Base-by-base conservation (phyloP, 2,113 vertebrate species). In the Naja naja region DNA sequence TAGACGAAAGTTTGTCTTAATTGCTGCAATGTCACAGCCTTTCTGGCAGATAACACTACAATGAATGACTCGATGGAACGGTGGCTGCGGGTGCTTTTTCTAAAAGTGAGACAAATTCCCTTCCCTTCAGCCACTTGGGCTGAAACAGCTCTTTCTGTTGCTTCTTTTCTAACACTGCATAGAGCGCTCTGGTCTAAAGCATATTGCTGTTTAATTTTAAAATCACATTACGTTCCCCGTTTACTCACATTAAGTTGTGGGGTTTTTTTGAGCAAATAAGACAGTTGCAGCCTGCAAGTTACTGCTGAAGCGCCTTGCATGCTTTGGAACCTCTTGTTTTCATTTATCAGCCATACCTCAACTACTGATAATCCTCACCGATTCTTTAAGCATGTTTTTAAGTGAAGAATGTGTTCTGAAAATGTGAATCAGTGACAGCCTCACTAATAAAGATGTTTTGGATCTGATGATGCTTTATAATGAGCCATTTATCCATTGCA, bases 21-120 rank as follows among this genome's bases (percentile, higher is more conserved):
- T 98, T 98, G 98, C 97, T 94, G 55, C 43, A 90, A 96, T 96
- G 97, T 97, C 97, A 96, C 96, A 95, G 92, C 96, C 96, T 97
- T 93, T 91, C 95, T 96, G 97, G 98, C 98, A 97, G 97, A 97
- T 95, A 95, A 95, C 94, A 94, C 96, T 23, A 89, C 97, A 89
- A 97, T 97, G 98, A 96, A 95, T 96, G 97, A 97, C 97, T 81
- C 96, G 5, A 22, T 94, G 52, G 96, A 95, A 96, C 87, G 69
- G 23, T 96, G 95, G 97, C 98, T 98, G 90, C 96, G 97, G 97
- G 96, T 97, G 97, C 96, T 97, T 95, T 90, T 93, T 93, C 97
- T 97, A 97, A 98, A 90, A 98, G 98, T 98, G 97, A 98, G 98
- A 98, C 98, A 98, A 96, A 98, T 98, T 93, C 94, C 96, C 93